Base-by-base conservation (phyloP, 2,888 invertebrate genomes). In the Hemistola chrysoprasaria region DNA sequence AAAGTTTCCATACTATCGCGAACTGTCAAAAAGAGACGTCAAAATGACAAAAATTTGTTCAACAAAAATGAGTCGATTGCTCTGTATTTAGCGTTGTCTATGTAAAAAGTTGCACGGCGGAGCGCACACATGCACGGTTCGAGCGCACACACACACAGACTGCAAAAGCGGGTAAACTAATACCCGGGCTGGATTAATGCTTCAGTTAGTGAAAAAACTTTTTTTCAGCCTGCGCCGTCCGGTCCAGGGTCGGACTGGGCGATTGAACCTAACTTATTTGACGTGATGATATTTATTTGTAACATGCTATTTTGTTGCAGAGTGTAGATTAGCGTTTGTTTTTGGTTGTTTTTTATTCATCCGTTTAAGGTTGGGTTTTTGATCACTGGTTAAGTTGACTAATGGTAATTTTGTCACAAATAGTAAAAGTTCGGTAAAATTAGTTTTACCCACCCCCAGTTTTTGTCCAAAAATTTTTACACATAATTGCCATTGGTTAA, bases 141-240 rank as follows among this genome's bases (percentile, higher is more conserved):
- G n/a, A 33, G 53, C 55, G 45, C 65, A 65, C 78, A 71, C 77
- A 81, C 82, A 83, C 69, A 77, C 68, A 49, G 63, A 59, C 66
- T 58, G 77, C 76, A 76, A 81, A 78, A 80, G 85, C 83, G 81
- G 75, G 88, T 87, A 87, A 88, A 89, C 88, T 89, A 88, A 89
- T 89, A 88, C 88, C 4, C 84, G 68, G 80, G 78, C 83, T 77
- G 86, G 88, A 88, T 88, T 88, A 88, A 88, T 88, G 87, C 88
- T 87, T 87, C 88, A 89, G 88, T 89, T 88, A 87, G 88, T 88
- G 87, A 89, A 89, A 87, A 88, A 89, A 85, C 77, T 84, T 88
- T 88, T 81, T 88, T 88, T 87, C 87, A 88, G 87, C 76, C 83
- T 81, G 75, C 84, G 79, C 85, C 85, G 87, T 77, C 84, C 86